A percentile compares a stretch with the other conserved stretches of the same genome.
Evolutionary conservation across 2,797 vertebrate genomes (phyloP).

Genomic region (Nannoperca obscura): DNA sequence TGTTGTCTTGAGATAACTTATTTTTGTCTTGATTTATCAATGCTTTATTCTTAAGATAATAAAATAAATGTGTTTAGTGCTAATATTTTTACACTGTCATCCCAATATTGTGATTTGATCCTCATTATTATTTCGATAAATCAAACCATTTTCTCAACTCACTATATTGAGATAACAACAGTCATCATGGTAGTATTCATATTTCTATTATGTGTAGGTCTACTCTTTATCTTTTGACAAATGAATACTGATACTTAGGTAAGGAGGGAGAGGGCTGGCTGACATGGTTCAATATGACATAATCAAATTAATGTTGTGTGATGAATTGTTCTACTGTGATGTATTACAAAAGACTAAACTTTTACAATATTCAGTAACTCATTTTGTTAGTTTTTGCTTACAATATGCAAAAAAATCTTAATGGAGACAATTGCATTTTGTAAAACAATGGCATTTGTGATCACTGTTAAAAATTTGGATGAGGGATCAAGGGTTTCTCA

Average conservation of each 20-base stretch:
- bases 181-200: background rate
- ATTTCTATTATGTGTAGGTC: background rate
- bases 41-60: background rate
- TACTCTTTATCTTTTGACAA: background rate
- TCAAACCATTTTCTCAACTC: background rate
- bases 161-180: background rate
- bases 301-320: background rate
- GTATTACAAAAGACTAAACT: background rate
- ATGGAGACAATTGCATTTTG: background rate
- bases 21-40: background rate
- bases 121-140: too few species aligned
- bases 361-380: background rate
- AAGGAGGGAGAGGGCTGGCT: background rate
- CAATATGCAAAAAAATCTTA: background rate
- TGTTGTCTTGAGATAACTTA: background rate
- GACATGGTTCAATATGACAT: background rate
- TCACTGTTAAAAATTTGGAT: background rate
- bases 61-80: background rate
- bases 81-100: background rate
- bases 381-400: background rate
- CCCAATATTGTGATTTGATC: background rate
- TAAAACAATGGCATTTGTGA: background rate
- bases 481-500: conserved; percentile 16
- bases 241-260: background rate
- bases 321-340: background rate